Conservation (phyloP, 2,888 invertebrate genomes). For the Nezara viridula region DNA sequence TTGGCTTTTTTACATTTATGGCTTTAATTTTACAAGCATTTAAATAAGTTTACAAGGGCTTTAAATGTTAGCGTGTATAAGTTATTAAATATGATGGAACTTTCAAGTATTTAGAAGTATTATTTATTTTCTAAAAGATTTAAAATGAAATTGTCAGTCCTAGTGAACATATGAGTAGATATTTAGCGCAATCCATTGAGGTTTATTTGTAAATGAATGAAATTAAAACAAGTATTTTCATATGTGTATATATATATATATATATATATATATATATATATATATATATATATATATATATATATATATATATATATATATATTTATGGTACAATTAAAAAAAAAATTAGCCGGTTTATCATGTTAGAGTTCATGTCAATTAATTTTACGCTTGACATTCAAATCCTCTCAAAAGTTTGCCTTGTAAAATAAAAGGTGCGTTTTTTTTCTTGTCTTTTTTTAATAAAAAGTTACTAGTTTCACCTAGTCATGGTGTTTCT, state of each 20-base stretch:
- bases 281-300: too few relatives aligned
- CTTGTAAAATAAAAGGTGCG: neutral
- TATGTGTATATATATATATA: too few relatives aligned
- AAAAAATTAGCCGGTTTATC: neutral
- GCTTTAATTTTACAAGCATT: neutral
- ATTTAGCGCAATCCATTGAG: neutral
- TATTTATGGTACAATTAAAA: neutral
- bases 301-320: too few relatives aligned
- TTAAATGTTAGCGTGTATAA: neutral
- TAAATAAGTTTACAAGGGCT: too few relatives aligned
- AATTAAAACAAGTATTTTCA: neutral
- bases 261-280: too few relatives aligned
- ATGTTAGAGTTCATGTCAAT: neutral
- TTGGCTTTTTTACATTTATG: neutral
- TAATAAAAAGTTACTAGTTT: neutral
- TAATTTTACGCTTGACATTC: slow-evolving; percentile 21
- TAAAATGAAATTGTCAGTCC: too few relatives aligned
- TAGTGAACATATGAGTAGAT: neutral
- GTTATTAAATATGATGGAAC: neutral
- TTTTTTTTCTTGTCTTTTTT: neutral
- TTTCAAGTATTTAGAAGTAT: too few relatives aligned
- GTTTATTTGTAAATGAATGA: too few relatives aligned
- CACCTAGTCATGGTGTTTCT: neutral
- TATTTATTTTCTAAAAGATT: neutral
- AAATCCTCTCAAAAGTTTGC: neutral